Evolutionary conservation across 2,113 vertebrate species (phyloP).

Genomic region (Sceloporus undulatus): DNA sequence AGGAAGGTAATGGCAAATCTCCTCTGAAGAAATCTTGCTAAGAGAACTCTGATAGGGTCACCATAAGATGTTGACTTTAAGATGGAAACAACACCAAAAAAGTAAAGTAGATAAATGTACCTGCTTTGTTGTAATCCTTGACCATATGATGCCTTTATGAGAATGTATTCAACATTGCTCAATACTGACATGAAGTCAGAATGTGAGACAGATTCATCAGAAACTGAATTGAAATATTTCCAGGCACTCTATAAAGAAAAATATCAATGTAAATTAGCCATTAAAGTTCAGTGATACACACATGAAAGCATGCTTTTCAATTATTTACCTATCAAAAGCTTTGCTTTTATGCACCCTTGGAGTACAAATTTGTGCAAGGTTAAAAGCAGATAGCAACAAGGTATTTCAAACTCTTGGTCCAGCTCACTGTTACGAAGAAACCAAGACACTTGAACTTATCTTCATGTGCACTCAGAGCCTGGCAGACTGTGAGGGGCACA

Average conservation of each 20-base stretch:
- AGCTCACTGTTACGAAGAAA: background rate
- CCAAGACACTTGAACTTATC: background rate
- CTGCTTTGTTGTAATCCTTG: constrained; percentile 92
- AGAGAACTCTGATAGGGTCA: too few relatives aligned
- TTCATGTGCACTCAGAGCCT: background rate
- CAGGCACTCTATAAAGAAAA: constrained; percentile 82
- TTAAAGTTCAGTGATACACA: background rate
- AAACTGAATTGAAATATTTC: constrained; percentile 95
- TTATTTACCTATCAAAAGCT: background rate
- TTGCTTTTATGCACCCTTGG: background rate
- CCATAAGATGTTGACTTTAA: too few relatives aligned
- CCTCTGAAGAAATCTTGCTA: too few relatives aligned
- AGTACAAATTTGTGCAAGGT: background rate
- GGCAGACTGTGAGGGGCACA: background rate
- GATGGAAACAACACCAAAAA: background rate
- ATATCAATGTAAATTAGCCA: constrained; percentile 30
- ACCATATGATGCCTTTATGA: constrained; percentile 93
- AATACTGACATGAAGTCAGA: constrained; percentile 92
- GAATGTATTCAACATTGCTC: constrained; percentile 87
- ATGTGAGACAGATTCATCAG: constrained; percentile 84
- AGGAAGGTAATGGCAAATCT: too few relatives aligned
- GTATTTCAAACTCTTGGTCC: too few relatives aligned
- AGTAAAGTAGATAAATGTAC: constrained; percentile 68
- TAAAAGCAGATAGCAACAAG: background rate
- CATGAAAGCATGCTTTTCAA: background rate